Base-by-base conservation (phyloP, 30 jellyfish, hydroid and myxozoan genomes). In the Aurelia aurita region DNA sequence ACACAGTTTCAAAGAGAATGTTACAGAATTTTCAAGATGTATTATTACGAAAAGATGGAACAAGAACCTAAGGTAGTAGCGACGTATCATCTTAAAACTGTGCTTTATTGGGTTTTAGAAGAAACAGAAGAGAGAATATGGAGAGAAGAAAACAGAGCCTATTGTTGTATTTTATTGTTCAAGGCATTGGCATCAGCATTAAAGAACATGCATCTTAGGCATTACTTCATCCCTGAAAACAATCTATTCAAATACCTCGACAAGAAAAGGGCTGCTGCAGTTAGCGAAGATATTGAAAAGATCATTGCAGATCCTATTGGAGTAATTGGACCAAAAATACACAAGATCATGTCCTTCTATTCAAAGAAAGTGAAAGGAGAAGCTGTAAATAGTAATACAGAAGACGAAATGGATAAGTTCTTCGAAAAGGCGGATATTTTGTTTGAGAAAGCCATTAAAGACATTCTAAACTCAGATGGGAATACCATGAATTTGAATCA, bases 11-110 rank as follows among this genome's bases (percentile, higher is more conserved):
- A 81, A 53, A 55, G 85, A 54, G 85, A 81, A 32, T 58, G 74
- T 60, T 81, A 22, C 72, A 59, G 91, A 18, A 70, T 68, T 57
- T 67, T 66, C 59, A 81, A 81, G 21, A 81, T 81, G 91, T 81
- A 39, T 39, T 81, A 22, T 51, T 81, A 68, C 69, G 91, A 81
- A 54, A 81, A 68, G 53, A 83, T 81, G 67, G 64, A 67, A 44
- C 51, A 19, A 22, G 85, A 81, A 19, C 85, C 91, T 19, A 68
- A 68, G 35, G 59, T 68, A n/a, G 29, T 81, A 25, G 69, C 72
- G 16, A 81, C 91, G 8, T 81, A 81, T 35, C 91, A 81, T 35
- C 75, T 81, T 11, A 81, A 81, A 53, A 81, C 91, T 15, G 58
- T 81, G 1, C 61, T 81, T 28, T 81, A 46, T 18, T 81, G 91